A percentile compares a stretch with the other conserved stretches of the same genome.
These are phyloP conservation scores for Agrilus biguttatus DNA, from an alignment of 2,888 invertebrate species.

Conservation along the genomic window DNA sequence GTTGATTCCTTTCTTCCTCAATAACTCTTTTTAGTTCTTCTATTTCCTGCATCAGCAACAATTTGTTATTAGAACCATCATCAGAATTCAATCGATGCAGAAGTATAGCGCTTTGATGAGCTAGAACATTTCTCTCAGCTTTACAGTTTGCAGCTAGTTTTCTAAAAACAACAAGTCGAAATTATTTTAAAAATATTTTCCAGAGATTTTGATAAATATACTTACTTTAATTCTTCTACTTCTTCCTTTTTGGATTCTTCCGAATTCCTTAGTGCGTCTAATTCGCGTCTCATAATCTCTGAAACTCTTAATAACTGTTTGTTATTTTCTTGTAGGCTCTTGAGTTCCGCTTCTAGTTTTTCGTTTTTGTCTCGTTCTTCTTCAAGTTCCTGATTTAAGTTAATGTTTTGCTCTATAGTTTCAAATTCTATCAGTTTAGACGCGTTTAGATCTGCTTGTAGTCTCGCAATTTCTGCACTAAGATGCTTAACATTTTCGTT, in stretches of 20 bases:
- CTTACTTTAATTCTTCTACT: slow-evolving; percentile 35
- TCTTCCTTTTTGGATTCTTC: slow-evolving; percentile 47
- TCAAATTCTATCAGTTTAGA: slow-evolving; percentile 56
- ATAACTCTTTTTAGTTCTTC: slow-evolving; percentile 45
- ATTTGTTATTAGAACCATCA: slow-evolving; percentile 39
- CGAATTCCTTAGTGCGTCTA: slow-evolving; percentile 43
- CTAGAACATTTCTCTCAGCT: slow-evolving; percentile 46
- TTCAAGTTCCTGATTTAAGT: slow-evolving; percentile 41
- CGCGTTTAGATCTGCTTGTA: slow-evolving; percentile 51
- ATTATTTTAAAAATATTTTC: neutral
- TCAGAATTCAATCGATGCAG: slow-evolving; percentile 43
- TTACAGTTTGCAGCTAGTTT: slow-evolving; percentile 44
- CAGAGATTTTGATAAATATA: slow-evolving; percentile 6
- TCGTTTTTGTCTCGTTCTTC: slow-evolving; percentile 32
- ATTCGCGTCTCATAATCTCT: slow-evolving; percentile 49
- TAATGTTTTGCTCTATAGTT: slow-evolving; percentile 48
- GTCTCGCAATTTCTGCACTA: slow-evolving; percentile 45
- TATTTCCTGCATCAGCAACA: slow-evolving; percentile 44
- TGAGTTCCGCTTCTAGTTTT: slow-evolving; percentile 40
- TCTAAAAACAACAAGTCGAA: slow-evolving; percentile 18
- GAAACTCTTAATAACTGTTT: slow-evolving; percentile 51
- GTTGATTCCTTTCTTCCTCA: slow-evolving; percentile 43
- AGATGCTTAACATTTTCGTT: slow-evolving; percentile 51
- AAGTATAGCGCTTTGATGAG: slow-evolving; percentile 49
- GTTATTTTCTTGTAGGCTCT: slow-evolving; percentile 35